Evolutionary conservation across 2,797 vertebrate genomes (phyloP).

Genomic region (Acanthiza pusilla): DNA sequence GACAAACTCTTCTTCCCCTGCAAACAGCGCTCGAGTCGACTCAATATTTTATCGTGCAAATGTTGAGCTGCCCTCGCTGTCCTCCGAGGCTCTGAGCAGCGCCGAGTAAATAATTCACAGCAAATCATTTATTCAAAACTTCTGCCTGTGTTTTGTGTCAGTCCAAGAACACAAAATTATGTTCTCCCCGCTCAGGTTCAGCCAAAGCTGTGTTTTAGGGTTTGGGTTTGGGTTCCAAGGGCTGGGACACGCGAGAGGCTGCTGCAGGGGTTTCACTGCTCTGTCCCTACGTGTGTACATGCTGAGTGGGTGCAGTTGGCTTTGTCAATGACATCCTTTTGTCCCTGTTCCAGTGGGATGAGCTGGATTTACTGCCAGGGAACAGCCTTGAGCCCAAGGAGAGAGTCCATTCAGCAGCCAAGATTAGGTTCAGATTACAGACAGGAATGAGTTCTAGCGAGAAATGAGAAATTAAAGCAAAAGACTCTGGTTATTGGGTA

Average conservation of each 20-base stretch:
- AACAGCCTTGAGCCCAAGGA: background rate
- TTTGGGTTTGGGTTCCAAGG: background rate
- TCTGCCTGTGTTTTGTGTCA: slow-evolving; percentile 4
- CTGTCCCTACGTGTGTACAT: rapidly evolving
- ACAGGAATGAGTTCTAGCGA: background rate
- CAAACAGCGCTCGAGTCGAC: background rate
- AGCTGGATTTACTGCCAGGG: background rate
- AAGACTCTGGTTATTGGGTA: background rate
- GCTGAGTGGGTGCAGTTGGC: background rate
- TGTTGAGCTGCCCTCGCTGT: background rate
- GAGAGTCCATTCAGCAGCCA: background rate
- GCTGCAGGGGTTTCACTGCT: background rate
- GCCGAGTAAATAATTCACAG: slow-evolving; percentile 23
- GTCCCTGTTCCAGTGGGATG: background rate
- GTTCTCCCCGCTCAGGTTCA: background rate
- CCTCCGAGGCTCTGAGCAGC: background rate
- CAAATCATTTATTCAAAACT: slow-evolving; percentile 52
- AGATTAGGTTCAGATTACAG: background rate
- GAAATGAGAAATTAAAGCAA: background rate
- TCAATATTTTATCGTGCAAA: slow-evolving; percentile 42
- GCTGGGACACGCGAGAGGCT: background rate
- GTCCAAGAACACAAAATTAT: slow-evolving; percentile 9
- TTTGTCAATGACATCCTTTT: background rate
- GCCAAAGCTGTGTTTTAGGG: background rate
- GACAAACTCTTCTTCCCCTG: background rate